Percentiles rank a stretch among this genome's conserved stretches.
These are phyloP conservation scores for Mnemiopsis leidyi DNA, from an alignment of 37 sponge, comb jelly and placozoan genomes.

Conservation along the genomic window DNA sequence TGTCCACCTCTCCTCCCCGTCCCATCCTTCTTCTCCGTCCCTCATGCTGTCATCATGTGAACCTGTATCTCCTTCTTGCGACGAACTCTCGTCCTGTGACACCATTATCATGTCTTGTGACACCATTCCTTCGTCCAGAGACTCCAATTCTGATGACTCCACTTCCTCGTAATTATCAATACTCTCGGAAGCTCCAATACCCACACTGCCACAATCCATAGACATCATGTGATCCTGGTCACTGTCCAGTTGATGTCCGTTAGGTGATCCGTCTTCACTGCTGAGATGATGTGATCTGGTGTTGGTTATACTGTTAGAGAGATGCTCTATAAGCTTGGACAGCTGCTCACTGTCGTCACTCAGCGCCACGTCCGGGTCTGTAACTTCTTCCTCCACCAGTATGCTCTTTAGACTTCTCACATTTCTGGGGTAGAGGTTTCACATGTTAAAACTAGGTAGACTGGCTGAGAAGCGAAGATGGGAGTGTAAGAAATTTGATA, in stretches of 20 bases:
- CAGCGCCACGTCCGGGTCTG: not conserved
- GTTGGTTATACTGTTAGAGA: not conserved
- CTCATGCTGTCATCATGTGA: not conserved
- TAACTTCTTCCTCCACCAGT: not conserved
- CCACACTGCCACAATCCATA: not conserved
- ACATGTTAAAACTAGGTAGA: not conserved
- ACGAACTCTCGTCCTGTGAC: not conserved
- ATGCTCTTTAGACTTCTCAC: conserved; percentile 9
- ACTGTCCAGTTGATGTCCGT: not conserved
- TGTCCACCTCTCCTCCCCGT: not conserved
- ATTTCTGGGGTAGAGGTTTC: not conserved
- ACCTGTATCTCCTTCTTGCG: not conserved
- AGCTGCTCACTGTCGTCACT: conserved; percentile 31
- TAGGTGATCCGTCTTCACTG: not conserved
- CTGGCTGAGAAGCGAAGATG: not conserved
- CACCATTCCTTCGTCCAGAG: not conserved
- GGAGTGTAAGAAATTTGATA: not conserved
- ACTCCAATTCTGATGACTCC: not conserved
- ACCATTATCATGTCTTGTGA: not conserved
- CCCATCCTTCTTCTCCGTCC: not conserved
- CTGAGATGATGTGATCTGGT: not conserved
- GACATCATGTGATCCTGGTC: not conserved
- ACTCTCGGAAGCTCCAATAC: not conserved
- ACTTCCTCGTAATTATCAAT: too few relatives aligned
- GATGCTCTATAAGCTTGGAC: conserved; percentile 5